Evolutionary conservation across 2,888 invertebrate genomes (phyloP).

Genomic region (Trimorus sp.): DNA sequence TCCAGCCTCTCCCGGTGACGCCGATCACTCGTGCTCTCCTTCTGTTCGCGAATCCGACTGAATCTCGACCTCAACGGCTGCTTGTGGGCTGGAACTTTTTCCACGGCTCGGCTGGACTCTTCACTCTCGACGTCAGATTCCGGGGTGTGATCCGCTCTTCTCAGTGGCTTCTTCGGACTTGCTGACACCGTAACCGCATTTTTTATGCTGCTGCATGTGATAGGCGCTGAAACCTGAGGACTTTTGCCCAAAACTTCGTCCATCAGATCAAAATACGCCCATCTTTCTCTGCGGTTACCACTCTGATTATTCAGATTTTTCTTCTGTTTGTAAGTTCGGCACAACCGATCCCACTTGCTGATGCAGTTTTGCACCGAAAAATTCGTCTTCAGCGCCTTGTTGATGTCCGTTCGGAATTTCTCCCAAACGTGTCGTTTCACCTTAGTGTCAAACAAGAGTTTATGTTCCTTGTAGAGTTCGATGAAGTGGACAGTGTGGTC

Average conservation of each 20-base stretch:
- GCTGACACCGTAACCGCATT: conserved; percentile 6
- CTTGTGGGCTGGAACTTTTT: conserved; percentile 7
- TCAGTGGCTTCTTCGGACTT: conserved; percentile 8
- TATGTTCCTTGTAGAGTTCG: conserved; percentile 23
- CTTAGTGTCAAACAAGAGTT: conserved; percentile 19
- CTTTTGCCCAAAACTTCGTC: conserved; percentile 29
- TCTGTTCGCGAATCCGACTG: neutral
- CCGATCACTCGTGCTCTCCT: conserved; percentile 20
- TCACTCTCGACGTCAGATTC: too few species aligned
- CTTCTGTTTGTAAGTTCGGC: conserved; percentile 8
- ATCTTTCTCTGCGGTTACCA: conserved; percentile 19
- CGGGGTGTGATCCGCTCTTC: too few species aligned
- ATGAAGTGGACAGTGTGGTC: conserved; percentile 24
- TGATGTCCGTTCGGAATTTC: conserved; percentile 15
- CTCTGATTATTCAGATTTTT: conserved; percentile 14
- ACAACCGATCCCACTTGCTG: conserved; percentile 27
- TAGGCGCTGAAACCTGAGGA: conserved; percentile 17
- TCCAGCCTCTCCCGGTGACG: conserved; percentile 20
- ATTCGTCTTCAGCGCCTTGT: conserved; percentile 18
- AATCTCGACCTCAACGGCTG: conserved; percentile 17
- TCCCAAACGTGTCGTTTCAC: conserved; percentile 23
- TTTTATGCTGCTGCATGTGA: conserved; percentile 23
- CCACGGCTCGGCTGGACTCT: neutral
- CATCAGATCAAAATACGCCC: conserved; percentile 20
- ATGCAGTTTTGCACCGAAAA: conserved; percentile 34